Evolutionary conservation across 2,113 vertebrate species (phyloP).

Genomic region (Cettia cetti): DNA sequence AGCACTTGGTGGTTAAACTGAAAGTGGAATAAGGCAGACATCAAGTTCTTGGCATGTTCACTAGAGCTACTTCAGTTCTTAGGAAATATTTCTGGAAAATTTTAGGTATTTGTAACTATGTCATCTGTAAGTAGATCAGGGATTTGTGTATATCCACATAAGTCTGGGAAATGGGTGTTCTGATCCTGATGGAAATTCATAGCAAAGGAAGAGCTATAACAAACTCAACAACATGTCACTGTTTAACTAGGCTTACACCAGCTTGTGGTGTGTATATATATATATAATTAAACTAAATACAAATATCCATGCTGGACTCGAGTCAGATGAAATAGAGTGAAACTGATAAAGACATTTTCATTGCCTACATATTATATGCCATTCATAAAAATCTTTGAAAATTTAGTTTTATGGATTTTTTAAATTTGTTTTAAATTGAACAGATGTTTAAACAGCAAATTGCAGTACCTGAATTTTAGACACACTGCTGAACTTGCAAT

Average conservation of each 20-base stretch:
- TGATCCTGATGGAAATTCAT: neutral
- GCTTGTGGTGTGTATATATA: neutral
- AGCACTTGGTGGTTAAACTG: neutral
- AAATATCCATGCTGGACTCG: neutral
- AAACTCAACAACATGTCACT: neutral
- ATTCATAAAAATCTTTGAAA: neutral
- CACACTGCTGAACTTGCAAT: neutral
- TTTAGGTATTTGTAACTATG: neutral
- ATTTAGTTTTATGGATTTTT: neutral
- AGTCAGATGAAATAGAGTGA: neutral
- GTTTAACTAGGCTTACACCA: neutral
- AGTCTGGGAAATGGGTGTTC: neutral
- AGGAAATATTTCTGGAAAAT: neutral
- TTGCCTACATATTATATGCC: neutral
- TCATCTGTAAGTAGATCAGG: neutral
- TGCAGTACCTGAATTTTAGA: neutral
- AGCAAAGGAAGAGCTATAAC: neutral
- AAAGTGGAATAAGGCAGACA: neutral
- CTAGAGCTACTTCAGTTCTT: neutral
- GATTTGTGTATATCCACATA: neutral
- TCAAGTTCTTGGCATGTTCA: fast-evolving
- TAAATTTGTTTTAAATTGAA: neutral
- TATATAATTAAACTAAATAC: neutral
- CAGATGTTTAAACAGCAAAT: neutral
- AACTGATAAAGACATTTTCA: neutral